A percentile compares a stretch with the other conserved stretches of the same genome.
phyloP scores from a whole-genome alignment of 2,797 vertebrate species.

The Dicrostonyx torquatus region DNA sequence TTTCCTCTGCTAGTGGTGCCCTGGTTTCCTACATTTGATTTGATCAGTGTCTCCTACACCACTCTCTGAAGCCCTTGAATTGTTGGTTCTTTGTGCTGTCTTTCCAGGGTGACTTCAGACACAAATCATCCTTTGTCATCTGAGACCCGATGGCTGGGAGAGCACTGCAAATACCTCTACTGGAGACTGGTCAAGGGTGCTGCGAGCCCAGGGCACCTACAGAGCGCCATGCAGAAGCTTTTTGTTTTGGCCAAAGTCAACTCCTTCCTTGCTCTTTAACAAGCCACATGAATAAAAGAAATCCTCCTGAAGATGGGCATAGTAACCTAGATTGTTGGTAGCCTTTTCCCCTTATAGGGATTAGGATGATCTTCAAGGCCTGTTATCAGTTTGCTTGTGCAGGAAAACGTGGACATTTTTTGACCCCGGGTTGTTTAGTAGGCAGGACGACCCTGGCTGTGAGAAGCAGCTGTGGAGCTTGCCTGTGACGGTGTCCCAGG shows the following conservation, averaged over 20 bases:
- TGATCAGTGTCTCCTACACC: background rate
- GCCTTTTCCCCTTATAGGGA: background rate
- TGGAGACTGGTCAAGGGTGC: slow-evolving; percentile 78
- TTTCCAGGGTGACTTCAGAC: slow-evolving; percentile 96
- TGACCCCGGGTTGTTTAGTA: background rate
- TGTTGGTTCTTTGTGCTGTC: slow-evolving; percentile 46
- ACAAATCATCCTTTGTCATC: slow-evolving; percentile 99
- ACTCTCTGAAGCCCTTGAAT: background rate
- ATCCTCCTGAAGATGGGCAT: slow-evolving; percentile 53
- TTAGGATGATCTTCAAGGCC: background rate
- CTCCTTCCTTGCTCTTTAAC: slow-evolving; percentile 82
- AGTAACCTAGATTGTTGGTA: background rate
- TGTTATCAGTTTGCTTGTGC: background rate
- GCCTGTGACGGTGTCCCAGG: background rate
- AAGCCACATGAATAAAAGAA: slow-evolving; percentile 68
- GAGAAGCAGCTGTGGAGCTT: background rate
- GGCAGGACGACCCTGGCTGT: background rate
- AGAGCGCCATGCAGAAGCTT: slow-evolving; percentile 80
- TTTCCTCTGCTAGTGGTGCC: background rate
- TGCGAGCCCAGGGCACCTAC: slow-evolving; percentile 71
- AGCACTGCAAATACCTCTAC: slow-evolving; percentile 81
- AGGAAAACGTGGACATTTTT: background rate
- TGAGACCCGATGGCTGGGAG: slow-evolving; percentile 84
- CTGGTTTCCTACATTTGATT: background rate
- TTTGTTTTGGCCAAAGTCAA: slow-evolving; percentile 87